phyloP scores from a whole-genome alignment of 2,797 vertebrate species.

The Hemitrygon akajei region DNA sequence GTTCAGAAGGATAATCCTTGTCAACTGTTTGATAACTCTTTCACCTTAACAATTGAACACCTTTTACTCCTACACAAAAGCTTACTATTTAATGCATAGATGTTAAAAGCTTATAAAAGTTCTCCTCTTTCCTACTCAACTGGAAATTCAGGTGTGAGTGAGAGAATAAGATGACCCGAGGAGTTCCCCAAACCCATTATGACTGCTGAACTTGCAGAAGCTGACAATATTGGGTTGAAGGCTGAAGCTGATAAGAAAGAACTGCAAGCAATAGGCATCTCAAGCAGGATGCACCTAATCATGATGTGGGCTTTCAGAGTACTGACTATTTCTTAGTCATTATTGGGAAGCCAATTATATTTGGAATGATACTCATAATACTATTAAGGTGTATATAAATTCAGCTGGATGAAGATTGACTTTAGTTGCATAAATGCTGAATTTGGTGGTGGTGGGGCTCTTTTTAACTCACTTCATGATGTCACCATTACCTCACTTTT shows the following conservation, averaged over 20 bases:
- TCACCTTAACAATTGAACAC: constrained; percentile 23
- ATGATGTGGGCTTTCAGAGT: neutral
- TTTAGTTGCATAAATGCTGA: neutral
- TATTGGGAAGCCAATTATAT: neutral
- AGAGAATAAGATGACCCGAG: neutral
- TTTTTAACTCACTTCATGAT: neutral
- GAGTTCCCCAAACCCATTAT: constrained; percentile 10
- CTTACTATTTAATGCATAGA: neutral
- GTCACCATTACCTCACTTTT: neutral
- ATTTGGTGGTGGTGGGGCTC: neutral
- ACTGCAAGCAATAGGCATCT: neutral
- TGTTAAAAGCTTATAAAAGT: neutral
- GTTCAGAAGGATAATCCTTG: constrained; percentile 72
- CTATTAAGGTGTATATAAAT: constrained; percentile 11
- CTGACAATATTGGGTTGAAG: constrained; percentile 10
- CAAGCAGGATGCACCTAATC: neutral
- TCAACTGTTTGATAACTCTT: constrained; percentile 53
- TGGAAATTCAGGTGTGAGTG: neutral
- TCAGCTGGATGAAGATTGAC: constrained; percentile 13
- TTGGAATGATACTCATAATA: constrained; percentile 16
- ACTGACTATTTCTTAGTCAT: neutral
- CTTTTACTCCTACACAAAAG: neutral
- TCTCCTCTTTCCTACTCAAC: neutral
- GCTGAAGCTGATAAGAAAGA: neutral
- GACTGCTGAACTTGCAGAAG: neutral